Evolutionary conservation across 2,797 vertebrate genomes (phyloP).

Genomic region (Sebastes trivittatus): DNA sequence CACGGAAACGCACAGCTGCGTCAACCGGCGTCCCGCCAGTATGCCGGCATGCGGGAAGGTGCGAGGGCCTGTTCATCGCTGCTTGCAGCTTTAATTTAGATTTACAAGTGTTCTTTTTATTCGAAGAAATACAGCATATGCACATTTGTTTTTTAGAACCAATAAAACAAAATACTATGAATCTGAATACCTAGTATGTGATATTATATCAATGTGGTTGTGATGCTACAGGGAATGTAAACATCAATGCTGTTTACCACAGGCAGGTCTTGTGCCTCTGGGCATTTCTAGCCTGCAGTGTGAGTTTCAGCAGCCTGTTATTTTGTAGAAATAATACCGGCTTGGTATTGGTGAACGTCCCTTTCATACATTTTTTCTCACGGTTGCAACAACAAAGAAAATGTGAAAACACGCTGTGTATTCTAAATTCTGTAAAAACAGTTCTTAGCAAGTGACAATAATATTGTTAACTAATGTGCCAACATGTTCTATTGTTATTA

Average conservation of each 20-base stretch:
- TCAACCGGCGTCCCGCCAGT: too few species aligned
- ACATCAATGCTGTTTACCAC: background rate
- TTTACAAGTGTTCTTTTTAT: too few species aligned
- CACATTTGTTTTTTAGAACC: background rate
- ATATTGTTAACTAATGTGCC: background rate
- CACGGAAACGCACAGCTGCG: too few species aligned
- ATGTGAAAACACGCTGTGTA: background rate
- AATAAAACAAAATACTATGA: background rate
- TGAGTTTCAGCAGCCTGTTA: background rate
- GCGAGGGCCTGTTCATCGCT: too few species aligned
- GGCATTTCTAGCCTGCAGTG: conserved; percentile 7
- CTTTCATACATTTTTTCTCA: background rate
- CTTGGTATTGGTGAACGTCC: background rate
- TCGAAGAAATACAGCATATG: background rate
- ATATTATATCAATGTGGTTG: background rate
- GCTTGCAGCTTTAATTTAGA: too few species aligned
- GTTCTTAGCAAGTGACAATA: background rate
- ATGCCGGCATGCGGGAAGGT: too few species aligned
- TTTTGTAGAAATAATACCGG: conserved; percentile 7
- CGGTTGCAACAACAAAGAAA: background rate
- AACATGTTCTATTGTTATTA: background rate
- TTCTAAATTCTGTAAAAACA: background rate
- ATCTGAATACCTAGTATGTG: background rate
- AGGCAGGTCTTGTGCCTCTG: conserved; percentile 9
- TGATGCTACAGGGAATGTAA: background rate